Percentiles rank a stretch among this genome's conserved stretches.
Evolutionary conservation across 2,113 vertebrate genomes (phyloP).

Genomic region (Andinoacara biseriatus): DNA sequence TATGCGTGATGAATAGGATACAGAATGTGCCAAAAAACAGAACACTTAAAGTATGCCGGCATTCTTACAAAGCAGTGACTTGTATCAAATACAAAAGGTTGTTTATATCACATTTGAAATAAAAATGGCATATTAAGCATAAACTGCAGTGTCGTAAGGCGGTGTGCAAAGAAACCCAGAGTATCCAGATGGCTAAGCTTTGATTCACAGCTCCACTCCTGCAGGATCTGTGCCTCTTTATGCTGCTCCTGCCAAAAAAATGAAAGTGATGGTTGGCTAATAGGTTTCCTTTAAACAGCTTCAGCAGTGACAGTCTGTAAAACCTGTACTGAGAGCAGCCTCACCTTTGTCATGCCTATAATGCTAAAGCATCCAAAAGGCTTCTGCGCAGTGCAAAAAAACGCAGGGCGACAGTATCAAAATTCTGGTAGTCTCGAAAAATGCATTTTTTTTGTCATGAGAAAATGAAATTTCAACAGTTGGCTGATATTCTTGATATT

Average conservation of each 20-base stretch:
- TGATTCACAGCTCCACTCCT: background rate
- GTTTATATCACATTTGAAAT: background rate
- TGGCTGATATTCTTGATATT: background rate
- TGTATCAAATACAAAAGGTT: background rate
- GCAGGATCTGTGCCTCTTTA: background rate
- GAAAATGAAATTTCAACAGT: background rate
- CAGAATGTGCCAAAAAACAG: conserved; percentile 3
- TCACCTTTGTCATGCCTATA: background rate
- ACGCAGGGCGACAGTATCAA: background rate
- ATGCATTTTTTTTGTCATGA: too few species aligned
- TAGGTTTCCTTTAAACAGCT: conserved; percentile 4
- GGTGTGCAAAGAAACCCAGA: background rate
- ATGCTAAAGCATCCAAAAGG: background rate
- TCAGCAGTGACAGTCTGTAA: background rate
- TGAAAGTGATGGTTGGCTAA: background rate
- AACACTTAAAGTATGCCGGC: background rate
- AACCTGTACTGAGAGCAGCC: background rate
- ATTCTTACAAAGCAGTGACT: background rate
- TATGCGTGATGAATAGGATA: conserved; percentile 13
- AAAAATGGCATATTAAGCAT: background rate
- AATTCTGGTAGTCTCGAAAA: background rate
- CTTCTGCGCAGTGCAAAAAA: background rate
- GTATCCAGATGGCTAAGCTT: conserved; percentile 11
- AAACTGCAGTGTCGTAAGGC: background rate
- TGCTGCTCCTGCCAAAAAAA: background rate